Base-by-base conservation (phyloP, 2,113 vertebrate species). In the Australoheros scitulus region DNA sequence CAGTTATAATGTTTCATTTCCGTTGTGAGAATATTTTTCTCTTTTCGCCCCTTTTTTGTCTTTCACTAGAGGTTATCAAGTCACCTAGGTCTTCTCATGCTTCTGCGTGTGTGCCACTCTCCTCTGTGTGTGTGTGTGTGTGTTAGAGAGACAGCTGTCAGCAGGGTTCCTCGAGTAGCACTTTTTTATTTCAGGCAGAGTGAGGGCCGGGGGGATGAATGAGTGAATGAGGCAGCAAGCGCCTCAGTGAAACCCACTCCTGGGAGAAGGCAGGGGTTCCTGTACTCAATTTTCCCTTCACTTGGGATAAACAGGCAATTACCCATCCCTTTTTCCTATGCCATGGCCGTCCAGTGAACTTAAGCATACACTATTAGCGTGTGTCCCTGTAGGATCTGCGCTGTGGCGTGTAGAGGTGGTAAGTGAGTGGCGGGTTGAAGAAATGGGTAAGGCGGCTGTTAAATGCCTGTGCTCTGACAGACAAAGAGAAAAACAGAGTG, bases 231-330 rank as follows among this genome's bases (percentile, higher is more conserved):
- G 90, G 89, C 89, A 91, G 91, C 82, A 55, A 90, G 92, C 90
- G 88, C 77, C 88, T 94, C 88, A 89, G 92, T 92, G 91, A 91
- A 93, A 85, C 87, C 92, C 82, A 88, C 80, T 74, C 89, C 68
- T 76, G 95, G 93, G 96, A 93, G 93, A 95, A 90, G 92, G 86
- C 83, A 87, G 86, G 93, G 76, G 91, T 88, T 95, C 95, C 95
- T 95, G 92, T 94, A 96, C 96, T 96, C 95, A 95, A 94, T 97
- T 97, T 97, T 83, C 90, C 92, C 95, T 96, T 97, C 96, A 95
- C 96, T 93, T 95, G 96, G 96, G 96, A 98, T 97, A 98, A 98
- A 97, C 97, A 97, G 97, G 96, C 97, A 98, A 97, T 98, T 97
- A 97, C 96, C 95, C 95, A 96, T 96, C 96, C 96, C 96, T 96